Percentiles rank a stretch among this genome's conserved stretches.
These are phyloP conservation scores for Mirza zaza DNA, from an alignment of 2,113 vertebrate genomes.

Conservation along the genomic window DNA sequence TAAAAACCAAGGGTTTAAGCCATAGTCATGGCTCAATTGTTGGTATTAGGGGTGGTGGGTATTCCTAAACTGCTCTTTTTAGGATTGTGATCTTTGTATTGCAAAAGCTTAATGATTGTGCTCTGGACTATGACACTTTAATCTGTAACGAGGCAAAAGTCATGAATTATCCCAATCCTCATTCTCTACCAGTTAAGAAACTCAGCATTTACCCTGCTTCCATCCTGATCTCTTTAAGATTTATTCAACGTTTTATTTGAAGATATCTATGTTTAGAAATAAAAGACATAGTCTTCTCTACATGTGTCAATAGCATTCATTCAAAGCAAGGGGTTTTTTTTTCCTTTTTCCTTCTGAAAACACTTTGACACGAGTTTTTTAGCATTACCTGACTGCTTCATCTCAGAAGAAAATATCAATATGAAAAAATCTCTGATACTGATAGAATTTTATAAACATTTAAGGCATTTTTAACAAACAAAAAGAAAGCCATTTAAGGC, in stretches of 20 bases:
- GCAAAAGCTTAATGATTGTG: neutral
- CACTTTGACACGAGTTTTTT: neutral
- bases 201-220: neutral
- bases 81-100: neutral
- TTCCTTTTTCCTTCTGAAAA: neutral
- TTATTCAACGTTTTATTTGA: neutral
- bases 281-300: neutral
- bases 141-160: neutral
- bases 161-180: neutral
- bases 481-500: slow-evolving; percentile 70
- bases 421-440: slow-evolving; percentile 76
- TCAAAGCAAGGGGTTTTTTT: neutral
- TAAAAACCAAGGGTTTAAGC: neutral
- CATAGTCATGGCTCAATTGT: neutral
- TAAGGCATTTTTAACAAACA: slow-evolving; percentile 83
- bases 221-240: too few relatives aligned
- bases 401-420: slow-evolving; percentile 58
- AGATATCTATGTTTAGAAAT: neutral
- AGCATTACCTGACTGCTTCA: neutral
- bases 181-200: neutral
- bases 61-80: neutral
- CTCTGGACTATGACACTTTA: neutral
- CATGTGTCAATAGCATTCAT: neutral
- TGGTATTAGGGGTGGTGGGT: neutral
- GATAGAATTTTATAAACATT: slow-evolving; percentile 76